Evolutionary conservation across 2,797 vertebrate species (phyloP).

Genomic region (Sebastes oblongus): DNA sequence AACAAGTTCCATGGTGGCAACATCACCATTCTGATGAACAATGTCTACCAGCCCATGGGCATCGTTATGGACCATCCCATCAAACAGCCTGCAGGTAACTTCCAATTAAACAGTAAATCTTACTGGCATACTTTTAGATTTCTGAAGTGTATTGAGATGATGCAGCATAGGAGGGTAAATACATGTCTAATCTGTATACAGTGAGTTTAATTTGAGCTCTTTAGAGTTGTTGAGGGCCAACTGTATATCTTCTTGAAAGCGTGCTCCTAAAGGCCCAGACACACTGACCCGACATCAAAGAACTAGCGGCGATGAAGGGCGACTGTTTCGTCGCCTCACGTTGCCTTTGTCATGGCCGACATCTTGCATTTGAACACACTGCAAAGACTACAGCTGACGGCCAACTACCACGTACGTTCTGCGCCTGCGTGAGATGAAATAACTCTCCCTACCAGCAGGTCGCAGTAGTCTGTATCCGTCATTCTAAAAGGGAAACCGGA

Average conservation of each 20-base stretch:
- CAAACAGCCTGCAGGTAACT: conserved; percentile 88
- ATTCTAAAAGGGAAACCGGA: too few species aligned
- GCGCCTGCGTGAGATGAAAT: too few species aligned
- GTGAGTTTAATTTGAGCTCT: neutral
- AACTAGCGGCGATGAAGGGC: too few species aligned
- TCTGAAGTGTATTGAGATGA: neutral
- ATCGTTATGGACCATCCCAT: conserved; percentile 87
- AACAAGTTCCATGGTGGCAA: conserved; percentile 95
- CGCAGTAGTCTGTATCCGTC: too few species aligned
- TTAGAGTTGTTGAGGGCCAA: neutral
- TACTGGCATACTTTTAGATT: neutral
- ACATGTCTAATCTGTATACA: too few species aligned
- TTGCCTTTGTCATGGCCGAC: too few species aligned
- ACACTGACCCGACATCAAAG: too few species aligned
- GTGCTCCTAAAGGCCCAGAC: neutral
- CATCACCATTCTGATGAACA: conserved; percentile 84
- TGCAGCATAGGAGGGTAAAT: neutral
- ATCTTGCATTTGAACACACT: too few species aligned
- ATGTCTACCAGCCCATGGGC: conserved; percentile 87
- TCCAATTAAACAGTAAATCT: neutral
- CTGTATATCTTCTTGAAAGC: neutral
- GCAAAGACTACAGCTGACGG: too few species aligned
- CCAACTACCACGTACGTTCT: too few species aligned
- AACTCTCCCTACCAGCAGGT: too few species aligned
- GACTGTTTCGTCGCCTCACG: too few species aligned